phyloP scores from a whole-genome alignment of 2,888 invertebrate genomes.

The Nesidiocoris tenuis region DNA sequence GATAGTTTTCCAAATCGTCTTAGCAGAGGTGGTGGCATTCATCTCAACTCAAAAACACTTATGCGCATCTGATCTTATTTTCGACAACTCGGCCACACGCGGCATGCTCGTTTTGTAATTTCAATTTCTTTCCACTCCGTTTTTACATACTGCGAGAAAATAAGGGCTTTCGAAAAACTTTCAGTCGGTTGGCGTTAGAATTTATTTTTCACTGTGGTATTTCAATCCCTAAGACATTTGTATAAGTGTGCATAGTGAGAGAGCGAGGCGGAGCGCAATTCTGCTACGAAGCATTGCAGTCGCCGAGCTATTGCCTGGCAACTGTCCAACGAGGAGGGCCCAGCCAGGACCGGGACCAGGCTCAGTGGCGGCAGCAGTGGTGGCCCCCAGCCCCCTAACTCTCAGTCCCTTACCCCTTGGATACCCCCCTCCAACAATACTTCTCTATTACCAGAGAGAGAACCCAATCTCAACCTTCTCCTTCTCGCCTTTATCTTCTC shows the following conservation, averaged over 20 bases:
- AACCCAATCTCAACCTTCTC: slow-evolving; percentile 25
- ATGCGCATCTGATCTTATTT: no score
- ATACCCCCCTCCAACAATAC: slow-evolving; percentile 43
- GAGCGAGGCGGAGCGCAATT: slow-evolving; percentile 36
- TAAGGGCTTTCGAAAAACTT: not conserved
- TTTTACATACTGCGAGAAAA: not conserved
- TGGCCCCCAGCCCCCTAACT: not conserved
- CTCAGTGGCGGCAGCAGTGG: not conserved
- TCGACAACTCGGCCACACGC: no score
- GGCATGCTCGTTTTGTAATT: no score
- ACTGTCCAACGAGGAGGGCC: slow-evolving; percentile 32
- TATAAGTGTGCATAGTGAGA: slow-evolving; percentile 39
- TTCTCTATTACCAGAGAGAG: slow-evolving; percentile 45
- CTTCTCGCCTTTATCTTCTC: slow-evolving; percentile 3
- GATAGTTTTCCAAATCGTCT: no score
- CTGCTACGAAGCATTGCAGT: slow-evolving; percentile 45
- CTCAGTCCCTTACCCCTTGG: no score
- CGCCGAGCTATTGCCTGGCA: slow-evolving; percentile 42
- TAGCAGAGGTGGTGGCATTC: no score
- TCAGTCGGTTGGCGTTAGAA: slow-evolving; percentile 36
- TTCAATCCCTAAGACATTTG: slow-evolving; percentile 46
- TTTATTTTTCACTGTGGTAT: slow-evolving; percentile 47
- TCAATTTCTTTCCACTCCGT: not conserved
- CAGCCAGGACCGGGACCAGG: not conserved
- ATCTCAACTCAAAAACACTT: no score